Conservation (phyloP, 2,797 vertebrate species). For the Sparus aurata region DNA sequence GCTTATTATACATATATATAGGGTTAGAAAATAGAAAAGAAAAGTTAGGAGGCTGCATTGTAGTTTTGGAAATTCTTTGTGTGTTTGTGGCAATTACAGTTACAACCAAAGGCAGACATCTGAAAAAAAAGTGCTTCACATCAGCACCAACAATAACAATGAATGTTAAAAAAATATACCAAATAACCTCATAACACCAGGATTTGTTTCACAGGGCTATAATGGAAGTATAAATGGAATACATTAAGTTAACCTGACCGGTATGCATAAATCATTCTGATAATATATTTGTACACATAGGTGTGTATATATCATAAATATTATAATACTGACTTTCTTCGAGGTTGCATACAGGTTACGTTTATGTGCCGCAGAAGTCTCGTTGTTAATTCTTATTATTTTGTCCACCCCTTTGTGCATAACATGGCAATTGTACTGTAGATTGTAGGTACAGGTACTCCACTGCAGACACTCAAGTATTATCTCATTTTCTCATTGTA, state of each 20-base stretch:
- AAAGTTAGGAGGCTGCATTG: too few species aligned
- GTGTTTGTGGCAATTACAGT: too few species aligned
- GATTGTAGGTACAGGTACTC: conserved; percentile 16
- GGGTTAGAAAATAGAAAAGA: background rate
- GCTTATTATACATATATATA: background rate
- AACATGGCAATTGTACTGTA: background rate
- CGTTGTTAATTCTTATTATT: background rate
- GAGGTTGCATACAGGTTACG: background rate
- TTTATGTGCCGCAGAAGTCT: background rate
- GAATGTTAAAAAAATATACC: too few species aligned
- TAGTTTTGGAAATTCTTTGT: too few species aligned
- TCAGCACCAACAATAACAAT: too few species aligned
- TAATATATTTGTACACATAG: background rate
- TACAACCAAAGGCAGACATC: too few species aligned
- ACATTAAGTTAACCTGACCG: background rate
- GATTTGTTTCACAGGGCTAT: too few species aligned
- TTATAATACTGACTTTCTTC: background rate
- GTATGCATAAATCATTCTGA: background rate
- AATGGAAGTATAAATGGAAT: background rate
- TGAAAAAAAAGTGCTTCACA: too few species aligned
- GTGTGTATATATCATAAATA: background rate
- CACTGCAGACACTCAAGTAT: conserved; percentile 34
- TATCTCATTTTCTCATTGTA: conserved; percentile 18
- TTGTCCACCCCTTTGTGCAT: background rate
- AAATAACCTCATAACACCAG: too few species aligned